These are phyloP conservation scores for Antrozous pallidus DNA, from an alignment of 2,797 vertebrate species.

Conservation along the genomic window DNA sequence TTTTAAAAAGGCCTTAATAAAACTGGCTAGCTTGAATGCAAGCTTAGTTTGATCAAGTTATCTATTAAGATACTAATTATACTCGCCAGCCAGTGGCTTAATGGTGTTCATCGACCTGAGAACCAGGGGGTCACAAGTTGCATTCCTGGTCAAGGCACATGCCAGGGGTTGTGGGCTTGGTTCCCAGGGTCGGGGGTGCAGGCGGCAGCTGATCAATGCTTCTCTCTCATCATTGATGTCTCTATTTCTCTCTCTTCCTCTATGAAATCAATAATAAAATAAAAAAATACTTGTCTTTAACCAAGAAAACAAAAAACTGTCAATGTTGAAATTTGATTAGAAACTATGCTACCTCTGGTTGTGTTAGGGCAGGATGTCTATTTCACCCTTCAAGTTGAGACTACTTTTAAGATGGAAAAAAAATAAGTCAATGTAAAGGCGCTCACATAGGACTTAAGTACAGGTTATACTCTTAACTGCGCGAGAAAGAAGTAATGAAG, in stretches of 20 bases:
- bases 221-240: too few species aligned
- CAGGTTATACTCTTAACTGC: not conserved
- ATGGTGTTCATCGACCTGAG: too few species aligned
- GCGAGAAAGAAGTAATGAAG: not conserved
- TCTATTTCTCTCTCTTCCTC: too few species aligned
- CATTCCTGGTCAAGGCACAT: too few species aligned
- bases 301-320: not conserved
- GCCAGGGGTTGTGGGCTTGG: too few species aligned
- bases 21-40: slow-evolving; percentile 10
- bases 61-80: not conserved
- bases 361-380: not conserved
- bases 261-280: too few species aligned
- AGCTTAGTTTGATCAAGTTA: not conserved
- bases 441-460: not conserved
- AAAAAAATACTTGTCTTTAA: too few species aligned
- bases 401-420: not conserved
- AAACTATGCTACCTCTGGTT: not conserved
- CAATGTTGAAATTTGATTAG: not conserved
- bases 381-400: not conserved
- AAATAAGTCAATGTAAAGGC: not conserved
- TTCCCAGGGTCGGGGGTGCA: too few species aligned
- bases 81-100: too few species aligned
- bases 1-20: not conserved
- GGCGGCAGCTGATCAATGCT: too few species aligned
- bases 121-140: too few species aligned